Percentiles rank a stretch among this genome's conserved stretches.
Evolutionary conservation across 2,888 invertebrate genomes (phyloP).

Genomic region (Hypomecis punctinalis): DNA sequence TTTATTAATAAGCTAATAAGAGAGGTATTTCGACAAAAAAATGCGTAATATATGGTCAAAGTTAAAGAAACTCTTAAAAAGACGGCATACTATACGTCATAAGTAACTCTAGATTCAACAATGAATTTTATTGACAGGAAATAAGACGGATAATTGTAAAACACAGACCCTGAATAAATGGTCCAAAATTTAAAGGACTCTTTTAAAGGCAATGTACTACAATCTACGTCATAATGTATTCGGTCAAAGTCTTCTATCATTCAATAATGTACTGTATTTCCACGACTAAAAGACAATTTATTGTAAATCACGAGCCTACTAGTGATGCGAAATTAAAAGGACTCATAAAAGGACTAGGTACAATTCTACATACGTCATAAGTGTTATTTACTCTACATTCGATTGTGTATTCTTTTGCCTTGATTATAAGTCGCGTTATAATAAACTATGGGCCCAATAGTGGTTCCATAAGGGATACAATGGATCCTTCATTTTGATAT

Average conservation of each 20-base stretch:
- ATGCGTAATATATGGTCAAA: too few species aligned
- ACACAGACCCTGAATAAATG: neutral
- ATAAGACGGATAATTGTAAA: neutral
- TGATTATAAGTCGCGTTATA: conserved; percentile 4
- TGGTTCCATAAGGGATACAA: conserved; percentile 30
- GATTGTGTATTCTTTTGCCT: conserved; percentile 11
- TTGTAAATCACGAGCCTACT: neutral
- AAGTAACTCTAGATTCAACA: neutral
- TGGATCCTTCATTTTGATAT: conserved; percentile 22
- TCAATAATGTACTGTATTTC: neutral
- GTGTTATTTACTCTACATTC: conserved; percentile 1
- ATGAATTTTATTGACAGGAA: neutral
- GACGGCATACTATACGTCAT: too few species aligned
- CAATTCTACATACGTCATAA: conserved; percentile 6
- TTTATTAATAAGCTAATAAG: neutral
- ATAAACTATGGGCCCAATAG: neutral
- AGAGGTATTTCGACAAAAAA: too few species aligned
- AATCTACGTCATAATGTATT: neutral
- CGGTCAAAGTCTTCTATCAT: neutral
- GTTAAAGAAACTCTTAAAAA: too few species aligned
- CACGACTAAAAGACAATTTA: neutral
- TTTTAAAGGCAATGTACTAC: neutral
- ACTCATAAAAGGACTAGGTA: neutral
- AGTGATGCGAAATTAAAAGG: neutral
- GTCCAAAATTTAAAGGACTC: neutral